A percentile compares a stretch with the other conserved stretches of the same genome.
Evolutionary conservation across 2,113 vertebrate genomes (phyloP).

Genomic region (Hippocampus guttulatus): DNA sequence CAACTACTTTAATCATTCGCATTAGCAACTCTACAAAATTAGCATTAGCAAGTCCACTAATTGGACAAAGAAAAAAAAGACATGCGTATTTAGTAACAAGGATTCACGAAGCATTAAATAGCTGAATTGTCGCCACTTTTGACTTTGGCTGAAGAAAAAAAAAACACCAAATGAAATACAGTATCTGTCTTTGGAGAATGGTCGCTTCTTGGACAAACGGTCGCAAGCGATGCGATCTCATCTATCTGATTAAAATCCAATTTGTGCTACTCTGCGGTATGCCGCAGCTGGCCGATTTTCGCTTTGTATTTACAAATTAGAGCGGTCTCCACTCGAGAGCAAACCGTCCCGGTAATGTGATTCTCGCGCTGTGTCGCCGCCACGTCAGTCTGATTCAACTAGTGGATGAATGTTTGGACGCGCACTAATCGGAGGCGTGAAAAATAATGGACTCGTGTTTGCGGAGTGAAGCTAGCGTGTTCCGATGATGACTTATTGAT

Average conservation of each 20-base stretch:
- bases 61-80: slow-evolving; percentile 28
- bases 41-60: slow-evolving; percentile 34
- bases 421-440: slow-evolving; percentile 10
- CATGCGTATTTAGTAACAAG: too few relatives aligned
- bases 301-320: slow-evolving; percentile 22
- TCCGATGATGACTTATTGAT: slow-evolving; percentile 54
- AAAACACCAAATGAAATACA: too few relatives aligned
- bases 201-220: slow-evolving; percentile 8
- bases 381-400: slow-evolving; percentile 9
- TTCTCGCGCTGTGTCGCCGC: slow-evolving; percentile 9
- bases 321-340: slow-evolving; percentile 3
- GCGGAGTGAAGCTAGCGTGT: slow-evolving; percentile 28
- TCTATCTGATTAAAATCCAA: slow-evolving; percentile 32
- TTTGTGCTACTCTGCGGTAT: slow-evolving; percentile 20
- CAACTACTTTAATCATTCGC: too few relatives aligned
- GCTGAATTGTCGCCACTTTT: too few relatives aligned
- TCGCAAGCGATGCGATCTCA: slow-evolving; percentile 34
- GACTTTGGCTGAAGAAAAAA: too few relatives aligned
- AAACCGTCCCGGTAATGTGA: slow-evolving; percentile 19
- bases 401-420: slow-evolving; percentile 38
- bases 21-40: too few relatives aligned
- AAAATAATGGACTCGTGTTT: slow-evolving; percentile 10
- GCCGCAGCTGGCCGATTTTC: slow-evolving; percentile 18
- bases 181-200: too few relatives aligned
- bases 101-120: too few relatives aligned